Evolutionary conservation across 2,113 vertebrate genomes (phyloP).

Genomic region (Hemiscyllium ocellatum): DNA sequence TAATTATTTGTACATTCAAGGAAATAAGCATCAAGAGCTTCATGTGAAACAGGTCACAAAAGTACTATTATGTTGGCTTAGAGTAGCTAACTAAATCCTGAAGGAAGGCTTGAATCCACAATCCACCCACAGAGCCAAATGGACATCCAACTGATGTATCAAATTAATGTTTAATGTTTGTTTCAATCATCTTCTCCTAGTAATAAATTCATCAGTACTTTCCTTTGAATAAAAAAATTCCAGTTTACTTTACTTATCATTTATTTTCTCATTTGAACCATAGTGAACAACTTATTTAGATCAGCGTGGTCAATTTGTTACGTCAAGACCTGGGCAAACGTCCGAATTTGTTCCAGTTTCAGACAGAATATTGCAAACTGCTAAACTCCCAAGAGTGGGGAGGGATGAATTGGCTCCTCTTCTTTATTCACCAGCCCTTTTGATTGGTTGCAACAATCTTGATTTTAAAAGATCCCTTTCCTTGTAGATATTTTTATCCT

Average conservation of each 20-base stretch:
- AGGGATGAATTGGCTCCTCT: no score
- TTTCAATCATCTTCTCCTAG: background rate
- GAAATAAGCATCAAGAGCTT: background rate
- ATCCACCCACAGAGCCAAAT: background rate
- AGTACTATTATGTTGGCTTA: background rate
- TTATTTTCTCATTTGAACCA: background rate
- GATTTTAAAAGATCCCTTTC: no score
- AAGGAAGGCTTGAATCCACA: background rate
- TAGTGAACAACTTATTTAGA: background rate
- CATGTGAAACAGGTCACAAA: background rate
- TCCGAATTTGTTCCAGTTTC: no score
- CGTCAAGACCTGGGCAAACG: no score
- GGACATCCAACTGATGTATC: background rate
- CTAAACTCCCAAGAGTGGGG: no score
- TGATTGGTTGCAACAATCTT: no score
- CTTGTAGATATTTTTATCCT: no score
- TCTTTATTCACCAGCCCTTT: no score
- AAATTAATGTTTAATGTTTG: background rate
- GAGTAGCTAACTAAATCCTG: background rate
- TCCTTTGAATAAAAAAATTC: background rate
- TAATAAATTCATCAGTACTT: background rate
- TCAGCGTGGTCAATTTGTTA: background rate
- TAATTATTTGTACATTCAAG: background rate
- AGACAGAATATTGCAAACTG: no score
- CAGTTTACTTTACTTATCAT: background rate